Evolutionary conservation across 2,113 vertebrate genomes (phyloP).

Genomic region (Solea solea): DNA sequence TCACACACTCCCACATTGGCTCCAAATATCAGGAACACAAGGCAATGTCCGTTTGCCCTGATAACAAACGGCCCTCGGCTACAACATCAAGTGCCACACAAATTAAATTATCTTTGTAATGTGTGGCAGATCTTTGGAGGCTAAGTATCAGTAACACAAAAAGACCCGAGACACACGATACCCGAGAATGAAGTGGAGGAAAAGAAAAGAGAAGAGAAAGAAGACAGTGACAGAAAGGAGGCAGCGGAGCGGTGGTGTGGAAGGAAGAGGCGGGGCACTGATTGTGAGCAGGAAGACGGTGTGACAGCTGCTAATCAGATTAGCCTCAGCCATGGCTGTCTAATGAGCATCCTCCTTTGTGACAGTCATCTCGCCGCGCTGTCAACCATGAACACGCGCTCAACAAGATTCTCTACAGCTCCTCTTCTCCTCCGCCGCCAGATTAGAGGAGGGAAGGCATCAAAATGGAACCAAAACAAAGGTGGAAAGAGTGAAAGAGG

Average conservation of each 20-base stretch:
- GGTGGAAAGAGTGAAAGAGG: conserved; percentile 9
- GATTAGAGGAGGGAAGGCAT: conserved; percentile 74
- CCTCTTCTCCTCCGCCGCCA: conserved; percentile 60
- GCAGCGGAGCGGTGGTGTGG: conserved; percentile 58
- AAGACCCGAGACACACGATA: neutral
- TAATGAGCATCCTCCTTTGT: conserved; percentile 83
- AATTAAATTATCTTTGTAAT: neutral
- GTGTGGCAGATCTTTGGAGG: conserved; percentile 4
- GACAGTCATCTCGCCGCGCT: conserved; percentile 76
- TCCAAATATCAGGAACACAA: neutral
- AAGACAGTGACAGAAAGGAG: conserved; percentile 47
- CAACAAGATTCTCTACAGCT: conserved; percentile 73
- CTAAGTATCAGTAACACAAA: conserved; percentile 8
- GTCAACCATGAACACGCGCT: conserved; percentile 77
- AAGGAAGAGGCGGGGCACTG: conserved; percentile 63
- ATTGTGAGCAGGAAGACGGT: conserved; percentile 74
- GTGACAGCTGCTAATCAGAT: conserved; percentile 85
- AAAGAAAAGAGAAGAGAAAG: conserved; percentile 19
- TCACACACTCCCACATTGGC: neutral
- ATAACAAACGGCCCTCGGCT: too few species aligned
- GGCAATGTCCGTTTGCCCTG: too few species aligned
- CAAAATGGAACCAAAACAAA: conserved; percentile 72
- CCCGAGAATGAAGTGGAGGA: conserved; percentile 25
- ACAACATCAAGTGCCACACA: neutral
- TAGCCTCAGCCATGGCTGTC: conserved; percentile 78